A percentile compares a stretch with the other conserved stretches of the same genome.
phyloP scores from a whole-genome alignment of 2,113 vertebrate species.

The Xerus inauris region DNA sequence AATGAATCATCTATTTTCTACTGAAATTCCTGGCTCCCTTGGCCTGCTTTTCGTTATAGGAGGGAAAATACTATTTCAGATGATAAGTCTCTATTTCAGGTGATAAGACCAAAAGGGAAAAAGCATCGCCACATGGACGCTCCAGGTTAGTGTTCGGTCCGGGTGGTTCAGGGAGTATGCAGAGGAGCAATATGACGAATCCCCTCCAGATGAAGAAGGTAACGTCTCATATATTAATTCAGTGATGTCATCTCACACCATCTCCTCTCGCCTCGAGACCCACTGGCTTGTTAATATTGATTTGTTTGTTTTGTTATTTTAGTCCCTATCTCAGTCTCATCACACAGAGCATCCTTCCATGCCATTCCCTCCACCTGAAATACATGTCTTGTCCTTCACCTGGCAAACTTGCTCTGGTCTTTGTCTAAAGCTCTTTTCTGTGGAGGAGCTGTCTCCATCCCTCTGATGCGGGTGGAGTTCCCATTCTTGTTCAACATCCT shows the following conservation, averaged over 20 bases:
- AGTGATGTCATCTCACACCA: fast-evolving
- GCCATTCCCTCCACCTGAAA: neutral
- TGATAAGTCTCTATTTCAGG: neutral
- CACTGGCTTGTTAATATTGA: neutral
- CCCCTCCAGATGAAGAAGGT: neutral
- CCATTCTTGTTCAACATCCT: too few species aligned
- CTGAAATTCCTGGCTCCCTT: neutral
- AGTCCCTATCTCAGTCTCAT: neutral
- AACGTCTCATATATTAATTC: neutral
- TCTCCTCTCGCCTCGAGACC: neutral
- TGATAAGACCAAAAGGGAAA: neutral
- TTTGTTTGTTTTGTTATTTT: neutral
- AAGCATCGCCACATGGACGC: fast-evolving
- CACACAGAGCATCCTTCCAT: too few species aligned
- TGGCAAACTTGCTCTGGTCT: neutral
- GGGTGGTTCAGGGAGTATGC: neutral
- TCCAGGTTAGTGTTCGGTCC: too few species aligned
- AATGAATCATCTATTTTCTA: neutral
- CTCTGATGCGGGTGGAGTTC: neutral
- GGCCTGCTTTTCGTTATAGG: neutral
- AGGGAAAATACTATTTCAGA: neutral
- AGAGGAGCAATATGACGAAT: neutral
- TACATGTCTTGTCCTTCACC: neutral
- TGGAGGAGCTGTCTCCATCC: neutral
- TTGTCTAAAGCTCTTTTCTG: neutral